phyloP scores from a whole-genome alignment of 2,113 vertebrate species.

The Poeciliopsis occidentalis region DNA sequence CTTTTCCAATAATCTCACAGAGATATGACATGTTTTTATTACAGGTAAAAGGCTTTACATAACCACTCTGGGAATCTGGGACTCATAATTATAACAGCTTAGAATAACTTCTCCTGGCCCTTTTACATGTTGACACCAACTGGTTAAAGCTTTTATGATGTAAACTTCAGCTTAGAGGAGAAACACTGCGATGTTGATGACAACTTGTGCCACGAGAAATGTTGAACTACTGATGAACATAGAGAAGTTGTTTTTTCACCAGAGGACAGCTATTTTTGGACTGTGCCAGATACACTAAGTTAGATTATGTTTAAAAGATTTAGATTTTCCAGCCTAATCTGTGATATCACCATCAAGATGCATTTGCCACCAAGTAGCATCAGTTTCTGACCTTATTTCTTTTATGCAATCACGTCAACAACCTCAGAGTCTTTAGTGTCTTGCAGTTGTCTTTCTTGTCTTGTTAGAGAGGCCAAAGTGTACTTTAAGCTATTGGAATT shows the following conservation, averaged over 20 bases:
- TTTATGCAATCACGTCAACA: not conserved
- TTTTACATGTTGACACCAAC: too few relatives aligned
- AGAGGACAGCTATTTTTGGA: not conserved
- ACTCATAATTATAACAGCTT: not conserved
- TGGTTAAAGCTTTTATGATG: too few relatives aligned
- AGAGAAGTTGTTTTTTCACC: not conserved
- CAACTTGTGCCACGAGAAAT: too few relatives aligned
- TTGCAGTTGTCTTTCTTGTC: not conserved
- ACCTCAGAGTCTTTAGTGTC: not conserved
- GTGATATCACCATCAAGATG: not conserved
- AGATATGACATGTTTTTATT: not conserved
- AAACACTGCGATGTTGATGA: too few relatives aligned
- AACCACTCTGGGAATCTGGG: not conserved
- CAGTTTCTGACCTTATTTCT: slow-evolving; percentile 3
- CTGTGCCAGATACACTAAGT: not conserved
- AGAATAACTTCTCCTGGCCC: too few relatives aligned
- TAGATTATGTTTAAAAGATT: not conserved
- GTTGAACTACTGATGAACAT: not conserved
- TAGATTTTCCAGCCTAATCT: slow-evolving; percentile 1
- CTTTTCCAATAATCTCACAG: not conserved
- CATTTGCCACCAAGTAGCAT: not conserved
- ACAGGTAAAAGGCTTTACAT: not conserved
- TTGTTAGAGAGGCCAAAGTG: too few relatives aligned
- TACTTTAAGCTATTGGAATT: too few relatives aligned
- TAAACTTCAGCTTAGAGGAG: too few relatives aligned